These are phyloP conservation scores for Nymphalis io DNA, from an alignment of 1,140 invertebrate genomes.

Conservation along the genomic window DNA sequence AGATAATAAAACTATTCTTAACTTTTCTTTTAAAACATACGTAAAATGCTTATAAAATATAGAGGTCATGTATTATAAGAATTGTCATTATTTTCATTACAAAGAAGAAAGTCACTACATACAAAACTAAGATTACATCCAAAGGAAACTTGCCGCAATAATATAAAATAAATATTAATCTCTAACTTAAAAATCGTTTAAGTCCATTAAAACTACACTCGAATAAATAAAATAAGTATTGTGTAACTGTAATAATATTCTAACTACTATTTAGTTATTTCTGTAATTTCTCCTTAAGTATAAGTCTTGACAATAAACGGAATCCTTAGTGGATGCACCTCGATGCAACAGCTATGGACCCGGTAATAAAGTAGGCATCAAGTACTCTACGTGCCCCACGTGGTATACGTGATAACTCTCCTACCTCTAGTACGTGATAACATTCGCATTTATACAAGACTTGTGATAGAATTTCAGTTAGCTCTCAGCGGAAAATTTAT, in stretches of 20 bases:
- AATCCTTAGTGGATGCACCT: background rate
- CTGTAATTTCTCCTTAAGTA: background rate
- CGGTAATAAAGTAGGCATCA: constrained; percentile 14
- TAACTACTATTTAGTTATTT: too few species aligned
- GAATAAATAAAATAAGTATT: too few species aligned
- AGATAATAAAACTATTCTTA: constrained; percentile 11
- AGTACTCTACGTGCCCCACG: background rate
- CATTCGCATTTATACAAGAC: constrained; percentile 2
- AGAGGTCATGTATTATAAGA: too few species aligned
- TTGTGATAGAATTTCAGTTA: constrained; percentile 7
- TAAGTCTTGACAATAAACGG: constrained; percentile 6
- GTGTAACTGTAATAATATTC: too few species aligned
- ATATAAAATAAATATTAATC: too few species aligned
- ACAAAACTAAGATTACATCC: too few species aligned
- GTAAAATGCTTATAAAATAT: background rate
- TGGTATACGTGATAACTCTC: constrained; percentile 3
- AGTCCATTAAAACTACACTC: too few species aligned
- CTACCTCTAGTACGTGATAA: constrained; percentile 5
- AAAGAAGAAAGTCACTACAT: too few species aligned
- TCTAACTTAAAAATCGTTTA: too few species aligned
- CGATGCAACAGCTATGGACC: background rate
- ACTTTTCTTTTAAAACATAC: constrained; percentile 4
- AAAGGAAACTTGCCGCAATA: too few species aligned
- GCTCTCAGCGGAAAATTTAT: background rate
- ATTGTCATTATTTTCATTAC: too few species aligned